Evolutionary conservation across 2,888 invertebrate species (phyloP).

Genomic region (Strigamia maritima): DNA sequence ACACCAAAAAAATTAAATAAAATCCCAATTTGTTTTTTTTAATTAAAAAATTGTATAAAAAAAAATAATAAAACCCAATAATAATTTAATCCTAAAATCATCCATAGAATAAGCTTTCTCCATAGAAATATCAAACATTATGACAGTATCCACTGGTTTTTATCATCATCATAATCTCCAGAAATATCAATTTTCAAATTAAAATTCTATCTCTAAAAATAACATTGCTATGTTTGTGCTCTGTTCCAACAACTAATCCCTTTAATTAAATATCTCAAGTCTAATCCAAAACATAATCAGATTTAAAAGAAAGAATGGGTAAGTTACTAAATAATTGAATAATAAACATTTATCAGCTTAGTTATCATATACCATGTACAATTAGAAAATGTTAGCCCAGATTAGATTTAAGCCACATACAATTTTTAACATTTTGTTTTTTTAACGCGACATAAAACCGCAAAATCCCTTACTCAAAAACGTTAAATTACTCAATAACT

Average conservation of each 20-base stretch:
- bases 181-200: background rate
- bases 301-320: background rate
- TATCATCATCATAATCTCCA: background rate
- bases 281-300: background rate
- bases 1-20: background rate
- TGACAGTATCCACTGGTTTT: slow-evolving; percentile 23
- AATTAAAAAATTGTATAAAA: background rate
- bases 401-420: background rate
- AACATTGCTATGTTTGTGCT: background rate
- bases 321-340: background rate
- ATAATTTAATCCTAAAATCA: background rate
- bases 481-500: background rate
- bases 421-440: background rate
- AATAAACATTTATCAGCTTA: background rate
- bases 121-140: background rate
- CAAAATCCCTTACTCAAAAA: background rate
- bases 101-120: background rate
- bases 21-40: background rate
- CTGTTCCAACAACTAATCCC: background rate
- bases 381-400: background rate
- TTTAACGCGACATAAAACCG: background rate
- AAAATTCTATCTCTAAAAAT: background rate
- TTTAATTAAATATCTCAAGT: background rate
- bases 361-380: background rate
- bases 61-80: background rate